phyloP scores from a whole-genome alignment of 1,140 invertebrate genomes.

The Eubasilissa regina region DNA sequence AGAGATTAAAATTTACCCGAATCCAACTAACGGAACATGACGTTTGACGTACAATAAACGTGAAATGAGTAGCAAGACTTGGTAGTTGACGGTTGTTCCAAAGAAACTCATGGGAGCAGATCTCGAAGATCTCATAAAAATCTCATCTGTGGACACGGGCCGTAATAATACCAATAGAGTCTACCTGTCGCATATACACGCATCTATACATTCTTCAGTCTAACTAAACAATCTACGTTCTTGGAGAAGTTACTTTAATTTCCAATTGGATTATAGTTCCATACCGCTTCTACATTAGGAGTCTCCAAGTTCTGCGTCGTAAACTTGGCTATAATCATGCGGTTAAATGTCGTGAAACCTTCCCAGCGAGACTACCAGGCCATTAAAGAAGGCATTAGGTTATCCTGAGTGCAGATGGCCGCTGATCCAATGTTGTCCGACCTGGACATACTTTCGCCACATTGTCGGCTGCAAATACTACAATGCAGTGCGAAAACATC shows the following conservation, averaged over 20 bases:
- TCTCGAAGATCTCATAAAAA: too few species aligned
- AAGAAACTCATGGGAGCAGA: too few species aligned
- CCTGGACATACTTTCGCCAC: neutral
- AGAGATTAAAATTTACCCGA: too few species aligned
- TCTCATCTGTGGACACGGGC: too few species aligned
- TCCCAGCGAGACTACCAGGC: neutral
- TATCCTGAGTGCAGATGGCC: neutral
- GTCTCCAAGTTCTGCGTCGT: neutral
- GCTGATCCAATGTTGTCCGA: neutral
- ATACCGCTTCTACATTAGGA: neutral
- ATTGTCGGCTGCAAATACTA: neutral
- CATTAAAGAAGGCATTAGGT: slow-evolving; percentile 5
- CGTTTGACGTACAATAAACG: too few species aligned
- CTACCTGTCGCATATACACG: too few species aligned
- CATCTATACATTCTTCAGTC: too few species aligned
- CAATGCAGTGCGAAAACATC: neutral
- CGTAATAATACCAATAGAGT: too few species aligned
- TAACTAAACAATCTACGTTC: neutral
- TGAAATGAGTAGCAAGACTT: too few species aligned
- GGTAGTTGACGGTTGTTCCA: too few species aligned
- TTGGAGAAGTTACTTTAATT: slow-evolving; percentile 1
- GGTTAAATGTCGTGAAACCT: slow-evolving; percentile 4
- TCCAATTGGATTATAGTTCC: slow-evolving; percentile 6
- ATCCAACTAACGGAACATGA: too few species aligned
- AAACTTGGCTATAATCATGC: slow-evolving; percentile 20